These are phyloP conservation scores for Unio delphinus DNA, from an alignment of 2,888 invertebrate genomes.

Conservation along the genomic window DNA sequence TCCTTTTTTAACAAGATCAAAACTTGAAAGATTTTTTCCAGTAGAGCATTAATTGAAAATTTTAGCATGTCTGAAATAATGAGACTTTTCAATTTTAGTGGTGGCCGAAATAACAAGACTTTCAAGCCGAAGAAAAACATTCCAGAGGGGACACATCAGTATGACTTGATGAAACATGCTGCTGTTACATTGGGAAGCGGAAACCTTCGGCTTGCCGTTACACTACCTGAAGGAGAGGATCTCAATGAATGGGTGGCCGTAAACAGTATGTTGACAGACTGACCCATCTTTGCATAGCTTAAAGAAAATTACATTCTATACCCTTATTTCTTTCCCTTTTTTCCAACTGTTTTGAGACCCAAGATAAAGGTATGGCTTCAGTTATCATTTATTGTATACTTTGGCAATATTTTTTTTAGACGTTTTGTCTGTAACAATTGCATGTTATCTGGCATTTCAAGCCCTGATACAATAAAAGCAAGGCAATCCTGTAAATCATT, in stretches of 20 bases:
- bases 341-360: neutral
- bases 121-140: constrained; percentile 99
- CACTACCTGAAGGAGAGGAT: constrained; percentile 98
- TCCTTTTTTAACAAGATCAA: too few species aligned
- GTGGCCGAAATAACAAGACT: constrained; percentile 79
- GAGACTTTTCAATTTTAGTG: constrained; percentile 44
- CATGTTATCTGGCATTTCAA: too few species aligned
- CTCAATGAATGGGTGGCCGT: constrained; percentile 99
- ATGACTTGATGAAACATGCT: constrained; percentile 94
- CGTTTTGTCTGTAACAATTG: too few species aligned
- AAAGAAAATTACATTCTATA: neutral
- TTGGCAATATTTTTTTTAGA: neutral
- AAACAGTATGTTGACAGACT: constrained; percentile 84
- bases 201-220: constrained; percentile 94
- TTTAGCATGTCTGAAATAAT: too few species aligned
- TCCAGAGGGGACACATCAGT: constrained; percentile 97
- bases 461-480: too few species aligned
- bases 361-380: neutral
- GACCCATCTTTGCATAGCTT: neutral
- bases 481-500: too few species aligned
- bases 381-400: neutral
- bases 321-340: neutral
- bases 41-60: neutral
- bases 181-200: constrained; percentile 98
- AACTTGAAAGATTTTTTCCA: too few species aligned